A percentile compares a stretch with the other conserved stretches of the same genome.
phyloP scores from a whole-genome alignment of 2,888 invertebrate species.

The Polia nebulosa region DNA sequence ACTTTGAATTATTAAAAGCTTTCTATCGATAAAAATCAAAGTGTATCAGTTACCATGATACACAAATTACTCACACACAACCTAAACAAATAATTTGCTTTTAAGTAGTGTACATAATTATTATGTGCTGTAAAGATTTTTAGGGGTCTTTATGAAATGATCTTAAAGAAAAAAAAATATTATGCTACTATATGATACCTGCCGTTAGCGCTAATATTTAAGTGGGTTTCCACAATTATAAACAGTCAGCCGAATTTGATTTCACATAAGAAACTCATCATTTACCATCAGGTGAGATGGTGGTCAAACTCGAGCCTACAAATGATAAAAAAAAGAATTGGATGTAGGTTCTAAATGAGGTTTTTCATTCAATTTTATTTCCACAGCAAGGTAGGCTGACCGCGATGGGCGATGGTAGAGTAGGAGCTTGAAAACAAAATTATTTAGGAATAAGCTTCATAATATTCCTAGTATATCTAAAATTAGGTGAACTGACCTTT shows the following conservation, averaged over 20 bases:
- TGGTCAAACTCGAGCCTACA: too few species aligned
- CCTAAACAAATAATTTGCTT: constrained; percentile 24
- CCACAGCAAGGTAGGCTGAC: background rate
- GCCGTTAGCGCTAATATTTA: background rate
- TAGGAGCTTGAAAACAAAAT: background rate
- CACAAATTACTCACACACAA: constrained; percentile 4
- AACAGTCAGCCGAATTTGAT: background rate
- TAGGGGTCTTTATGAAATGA: background rate
- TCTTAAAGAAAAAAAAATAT: too few species aligned
- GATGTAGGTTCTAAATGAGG: background rate
- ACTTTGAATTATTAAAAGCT: constrained; percentile 55
- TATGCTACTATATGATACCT: background rate
- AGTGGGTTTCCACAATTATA: background rate
- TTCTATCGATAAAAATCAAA: constrained; percentile 32
- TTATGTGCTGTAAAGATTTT: background rate
- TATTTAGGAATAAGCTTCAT: background rate
- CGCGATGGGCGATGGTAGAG: background rate
- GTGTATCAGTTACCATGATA: constrained; percentile 10
- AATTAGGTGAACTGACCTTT: background rate
- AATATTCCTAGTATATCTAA: background rate
- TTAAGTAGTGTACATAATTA: background rate
- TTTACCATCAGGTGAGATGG: too few species aligned
- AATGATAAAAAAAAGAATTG: too few species aligned
- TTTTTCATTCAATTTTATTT: background rate
- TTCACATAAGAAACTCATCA: too few species aligned